These are phyloP conservation scores for Clarias magur DNA, from an alignment of 2,113 vertebrate species.

Conservation along the genomic window DNA sequence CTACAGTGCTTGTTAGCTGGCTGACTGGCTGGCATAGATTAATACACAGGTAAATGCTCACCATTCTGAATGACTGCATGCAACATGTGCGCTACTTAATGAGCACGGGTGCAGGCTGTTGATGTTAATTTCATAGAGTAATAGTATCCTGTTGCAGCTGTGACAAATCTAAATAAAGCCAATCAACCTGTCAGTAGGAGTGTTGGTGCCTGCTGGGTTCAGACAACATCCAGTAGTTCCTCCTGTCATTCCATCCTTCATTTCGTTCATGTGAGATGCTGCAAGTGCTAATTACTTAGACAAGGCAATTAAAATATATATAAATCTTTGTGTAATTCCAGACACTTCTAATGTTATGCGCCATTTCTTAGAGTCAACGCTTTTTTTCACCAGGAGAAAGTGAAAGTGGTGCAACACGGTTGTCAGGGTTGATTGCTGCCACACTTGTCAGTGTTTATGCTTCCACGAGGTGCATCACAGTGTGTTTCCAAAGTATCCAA, in stretches of 20 bases:
- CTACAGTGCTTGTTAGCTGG: neutral
- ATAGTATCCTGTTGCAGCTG: constrained; percentile 19
- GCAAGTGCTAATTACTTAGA: neutral
- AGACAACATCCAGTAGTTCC: neutral
- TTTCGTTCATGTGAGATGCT: neutral
- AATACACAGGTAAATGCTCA: constrained; percentile 8
- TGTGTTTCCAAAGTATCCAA: no score
- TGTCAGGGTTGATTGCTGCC: no score
- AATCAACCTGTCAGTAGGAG: constrained; percentile 9
- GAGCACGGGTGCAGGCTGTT: constrained; percentile 10
- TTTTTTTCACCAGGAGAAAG: no score
- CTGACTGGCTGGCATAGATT: constrained; percentile 20
- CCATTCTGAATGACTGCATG: neutral
- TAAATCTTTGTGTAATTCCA: neutral
- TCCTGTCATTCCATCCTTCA: constrained; percentile 4
- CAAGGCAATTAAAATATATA: neutral
- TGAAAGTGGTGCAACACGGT: no score
- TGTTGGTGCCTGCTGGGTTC: neutral
- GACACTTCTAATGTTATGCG: neutral
- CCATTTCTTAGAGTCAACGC: neutral
- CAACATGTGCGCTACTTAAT: constrained; percentile 17
- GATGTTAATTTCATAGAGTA: constrained; percentile 23
- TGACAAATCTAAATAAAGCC: constrained; percentile 8
- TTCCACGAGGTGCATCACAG: no score
- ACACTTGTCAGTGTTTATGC: no score